A percentile compares a stretch with the other conserved stretches of the same genome.
These are phyloP conservation scores for Andrena fulva DNA, from an alignment of 2,888 invertebrate species.

Conservation along the genomic window DNA sequence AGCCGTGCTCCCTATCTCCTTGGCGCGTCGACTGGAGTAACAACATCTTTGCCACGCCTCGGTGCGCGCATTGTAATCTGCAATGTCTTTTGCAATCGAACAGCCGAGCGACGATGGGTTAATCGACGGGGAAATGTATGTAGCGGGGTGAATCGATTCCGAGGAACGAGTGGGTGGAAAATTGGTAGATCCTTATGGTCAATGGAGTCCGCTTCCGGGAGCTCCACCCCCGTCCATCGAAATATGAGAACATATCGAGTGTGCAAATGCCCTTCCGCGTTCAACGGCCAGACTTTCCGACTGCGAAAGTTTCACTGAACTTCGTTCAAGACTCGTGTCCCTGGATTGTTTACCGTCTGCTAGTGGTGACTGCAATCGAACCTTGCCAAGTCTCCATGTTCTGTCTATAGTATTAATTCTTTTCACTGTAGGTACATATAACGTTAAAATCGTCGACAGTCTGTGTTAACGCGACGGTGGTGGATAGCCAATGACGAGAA, in stretches of 20 bases:
- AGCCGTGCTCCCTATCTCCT: not conserved
- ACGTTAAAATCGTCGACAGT: not conserved
- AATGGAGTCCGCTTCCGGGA: constrained; percentile 38
- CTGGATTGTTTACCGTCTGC: not conserved
- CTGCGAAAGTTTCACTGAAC: constrained; percentile 29
- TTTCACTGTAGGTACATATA: not conserved
- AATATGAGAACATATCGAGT: constrained; percentile 55
- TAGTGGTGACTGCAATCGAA: constrained; percentile 1
- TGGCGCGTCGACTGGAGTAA: too few relatives aligned
- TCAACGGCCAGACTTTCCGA: constrained; percentile 38
- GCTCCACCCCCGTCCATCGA: constrained; percentile 17
- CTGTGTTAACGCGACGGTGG: too few relatives aligned
- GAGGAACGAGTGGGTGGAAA: constrained; percentile 50
- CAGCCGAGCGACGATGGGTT: constrained; percentile 18
- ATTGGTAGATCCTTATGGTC: constrained; percentile 58
- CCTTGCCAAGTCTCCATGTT: not conserved
- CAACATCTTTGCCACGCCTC: not conserved
- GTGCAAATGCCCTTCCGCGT: constrained; percentile 46
- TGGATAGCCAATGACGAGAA: too few relatives aligned
- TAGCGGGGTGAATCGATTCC: constrained; percentile 45
- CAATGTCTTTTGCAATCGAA: not conserved
- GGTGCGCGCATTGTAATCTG: not conserved
- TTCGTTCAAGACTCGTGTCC: constrained; percentile 30
- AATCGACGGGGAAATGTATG: constrained; percentile 21
- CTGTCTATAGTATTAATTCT: not conserved